Evolutionary conservation across 2,888 invertebrate genomes (phyloP).

Genomic region (Erebia aethiops): DNA sequence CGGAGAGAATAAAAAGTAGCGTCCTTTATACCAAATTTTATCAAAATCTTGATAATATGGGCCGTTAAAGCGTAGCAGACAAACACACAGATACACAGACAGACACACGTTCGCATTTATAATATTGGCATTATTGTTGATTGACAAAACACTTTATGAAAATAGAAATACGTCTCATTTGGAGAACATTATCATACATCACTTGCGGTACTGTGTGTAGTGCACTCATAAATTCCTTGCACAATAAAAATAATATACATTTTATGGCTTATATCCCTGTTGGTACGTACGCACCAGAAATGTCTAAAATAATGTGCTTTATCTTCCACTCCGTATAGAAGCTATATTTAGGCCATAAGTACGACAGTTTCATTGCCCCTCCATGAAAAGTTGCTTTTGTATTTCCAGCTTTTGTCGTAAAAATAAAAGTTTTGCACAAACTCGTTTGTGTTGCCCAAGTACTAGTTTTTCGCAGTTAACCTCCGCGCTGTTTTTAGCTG

Average conservation of each 20-base stretch:
- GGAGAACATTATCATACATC: background rate
- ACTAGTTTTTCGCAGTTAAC: slow-evolving; percentile 15
- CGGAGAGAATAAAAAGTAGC: too few species aligned
- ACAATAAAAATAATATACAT: slow-evolving; percentile 8
- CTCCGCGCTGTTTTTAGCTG: slow-evolving; percentile 19
- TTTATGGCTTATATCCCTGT: slow-evolving; percentile 4
- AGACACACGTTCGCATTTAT: too few species aligned
- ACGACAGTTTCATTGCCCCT: slow-evolving; percentile 57
- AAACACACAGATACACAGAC: too few species aligned
- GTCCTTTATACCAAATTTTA: too few species aligned
- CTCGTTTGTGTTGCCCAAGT: slow-evolving; percentile 8
- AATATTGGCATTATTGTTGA: too few species aligned
- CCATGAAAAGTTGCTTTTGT: slow-evolving; percentile 58
- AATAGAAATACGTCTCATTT: background rate
- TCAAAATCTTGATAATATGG: too few species aligned
- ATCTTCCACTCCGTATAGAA: slow-evolving; percentile 13
- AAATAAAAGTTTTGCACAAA: slow-evolving; percentile 21
- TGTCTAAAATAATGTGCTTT: slow-evolving; percentile 14
- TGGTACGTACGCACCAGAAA: slow-evolving; percentile 6
- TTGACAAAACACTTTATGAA: background rate
- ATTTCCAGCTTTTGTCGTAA: slow-evolving; percentile 42
- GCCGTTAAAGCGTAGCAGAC: too few species aligned
- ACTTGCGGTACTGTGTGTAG: background rate
- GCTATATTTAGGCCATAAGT: slow-evolving; percentile 45
- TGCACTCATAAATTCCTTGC: slow-evolving; percentile 9